Evolutionary conservation across 2,888 invertebrate genomes (phyloP).

Genomic region (Drosophila diplacantha): DNA sequence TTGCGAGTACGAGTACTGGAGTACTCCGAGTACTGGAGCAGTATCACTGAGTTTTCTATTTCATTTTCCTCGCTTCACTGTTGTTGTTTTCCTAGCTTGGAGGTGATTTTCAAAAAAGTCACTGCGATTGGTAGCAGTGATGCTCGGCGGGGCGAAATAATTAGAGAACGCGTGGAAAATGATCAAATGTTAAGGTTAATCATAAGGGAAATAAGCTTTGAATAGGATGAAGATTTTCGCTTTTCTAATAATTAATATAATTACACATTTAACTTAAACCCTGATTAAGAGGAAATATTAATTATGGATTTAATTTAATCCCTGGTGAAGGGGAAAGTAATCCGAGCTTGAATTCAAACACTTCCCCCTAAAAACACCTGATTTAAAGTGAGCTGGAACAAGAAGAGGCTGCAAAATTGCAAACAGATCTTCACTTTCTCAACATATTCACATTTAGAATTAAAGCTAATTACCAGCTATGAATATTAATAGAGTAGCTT

Average conservation of each 20-base stretch:
- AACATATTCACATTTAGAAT: background rate
- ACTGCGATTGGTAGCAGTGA: conserved; percentile 28
- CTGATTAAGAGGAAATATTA: background rate
- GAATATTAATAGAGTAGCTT: conserved; percentile 2
- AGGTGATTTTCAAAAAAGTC: conserved; percentile 41
- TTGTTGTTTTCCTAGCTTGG: conserved; percentile 6
- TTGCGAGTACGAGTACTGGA: background rate
- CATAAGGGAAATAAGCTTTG: background rate
- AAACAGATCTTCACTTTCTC: conserved; percentile 3
- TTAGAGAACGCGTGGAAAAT: conserved; percentile 6
- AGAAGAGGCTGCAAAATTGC: background rate
- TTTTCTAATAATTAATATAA: conserved; percentile 1
- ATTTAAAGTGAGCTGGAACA: background rate
- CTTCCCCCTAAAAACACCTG: background rate
- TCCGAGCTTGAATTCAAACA: background rate
- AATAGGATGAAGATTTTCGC: conserved; percentile 4
- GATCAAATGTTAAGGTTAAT: conserved; percentile 6
- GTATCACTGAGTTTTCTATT: conserved; percentile 39
- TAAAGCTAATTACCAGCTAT: conserved; percentile 1
- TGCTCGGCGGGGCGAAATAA: conserved; percentile 25
- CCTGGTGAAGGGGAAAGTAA: background rate
- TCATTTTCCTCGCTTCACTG: conserved; percentile 23
- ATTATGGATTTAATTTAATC: background rate
- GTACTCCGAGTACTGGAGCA: conserved; percentile 20
- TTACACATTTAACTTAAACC: background rate